Percentiles rank a stretch among this genome's conserved stretches.
phyloP scores from a whole-genome alignment of 2,113 vertebrate species.

The Archocentrus centrarchus region DNA sequence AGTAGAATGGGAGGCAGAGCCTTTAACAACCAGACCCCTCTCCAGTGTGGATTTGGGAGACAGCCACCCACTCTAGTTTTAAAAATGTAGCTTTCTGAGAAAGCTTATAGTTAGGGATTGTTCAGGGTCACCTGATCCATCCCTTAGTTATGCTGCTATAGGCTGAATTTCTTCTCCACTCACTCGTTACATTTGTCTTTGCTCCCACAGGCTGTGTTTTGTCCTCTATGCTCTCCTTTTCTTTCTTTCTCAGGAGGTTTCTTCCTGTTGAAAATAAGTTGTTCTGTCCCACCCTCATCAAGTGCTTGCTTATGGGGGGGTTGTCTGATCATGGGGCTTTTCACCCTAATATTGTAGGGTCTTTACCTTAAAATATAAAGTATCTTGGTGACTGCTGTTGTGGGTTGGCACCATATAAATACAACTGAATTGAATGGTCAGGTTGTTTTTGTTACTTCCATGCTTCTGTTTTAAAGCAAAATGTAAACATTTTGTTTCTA shows the following conservation, averaged over 20 bases:
- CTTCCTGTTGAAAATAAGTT: fast-evolving
- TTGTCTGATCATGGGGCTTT: background rate
- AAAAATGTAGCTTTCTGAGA: background rate
- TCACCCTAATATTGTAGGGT: too few species aligned
- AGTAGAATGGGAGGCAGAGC: background rate
- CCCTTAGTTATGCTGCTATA: background rate
- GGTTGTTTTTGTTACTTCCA: background rate
- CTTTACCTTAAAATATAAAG: background rate
- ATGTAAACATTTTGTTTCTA: background rate
- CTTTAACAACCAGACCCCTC: background rate
- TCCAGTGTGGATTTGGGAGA: background rate
- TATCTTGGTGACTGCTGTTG: background rate
- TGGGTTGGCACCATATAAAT: too few species aligned
- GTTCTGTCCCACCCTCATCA: fast-evolving
- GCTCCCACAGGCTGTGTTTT: background rate
- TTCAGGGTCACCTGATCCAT: background rate
- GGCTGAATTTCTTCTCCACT: background rate
- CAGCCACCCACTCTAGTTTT: fast-evolving
- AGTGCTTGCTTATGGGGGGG: background rate
- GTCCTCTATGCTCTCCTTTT: background rate
- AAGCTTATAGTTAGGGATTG: background rate
- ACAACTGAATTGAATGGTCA: background rate
- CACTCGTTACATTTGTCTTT: background rate
- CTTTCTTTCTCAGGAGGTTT: background rate
- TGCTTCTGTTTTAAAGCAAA: background rate